phyloP scores from a whole-genome alignment of 2,113 vertebrate genomes.

The Pedionomus torquatus region DNA sequence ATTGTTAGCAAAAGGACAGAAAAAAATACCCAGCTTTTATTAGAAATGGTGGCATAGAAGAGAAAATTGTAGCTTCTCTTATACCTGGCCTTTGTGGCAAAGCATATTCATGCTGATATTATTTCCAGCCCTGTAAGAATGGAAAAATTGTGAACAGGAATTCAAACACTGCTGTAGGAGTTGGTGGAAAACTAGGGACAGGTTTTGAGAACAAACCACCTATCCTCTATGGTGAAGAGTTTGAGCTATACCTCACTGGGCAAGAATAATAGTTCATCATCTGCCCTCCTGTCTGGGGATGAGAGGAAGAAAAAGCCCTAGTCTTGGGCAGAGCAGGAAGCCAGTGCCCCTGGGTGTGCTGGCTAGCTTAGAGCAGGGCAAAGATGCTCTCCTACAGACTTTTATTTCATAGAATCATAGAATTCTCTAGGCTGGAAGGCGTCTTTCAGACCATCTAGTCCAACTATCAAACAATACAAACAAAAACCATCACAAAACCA shows the following conservation, averaged over 20 bases:
- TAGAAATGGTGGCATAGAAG: neutral
- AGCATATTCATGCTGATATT: neutral
- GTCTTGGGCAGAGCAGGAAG: neutral
- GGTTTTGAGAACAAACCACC: neutral
- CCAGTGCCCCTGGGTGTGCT: neutral
- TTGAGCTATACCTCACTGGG: neutral
- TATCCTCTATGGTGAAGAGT: neutral
- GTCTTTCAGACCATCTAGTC: neutral
- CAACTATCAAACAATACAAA: neutral
- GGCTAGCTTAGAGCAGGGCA: neutral
- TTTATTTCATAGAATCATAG: neutral
- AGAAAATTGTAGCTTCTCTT: neutral
- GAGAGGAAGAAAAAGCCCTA: neutral
- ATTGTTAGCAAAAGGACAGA: neutral
- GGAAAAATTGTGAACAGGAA: neutral
- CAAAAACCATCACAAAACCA: neutral
- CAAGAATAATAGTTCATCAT: neutral
- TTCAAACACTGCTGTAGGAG: neutral
- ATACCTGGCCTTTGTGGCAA: neutral
- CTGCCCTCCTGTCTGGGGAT: accelerated
- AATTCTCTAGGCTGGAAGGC: neutral
- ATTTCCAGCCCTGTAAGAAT: neutral
- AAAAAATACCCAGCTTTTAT: slow-evolving; percentile 11
- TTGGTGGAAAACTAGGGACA: neutral
- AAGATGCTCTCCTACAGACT: neutral